phyloP scores from a whole-genome alignment of 2,888 invertebrate species.

The Falcaria lacertinaria region DNA sequence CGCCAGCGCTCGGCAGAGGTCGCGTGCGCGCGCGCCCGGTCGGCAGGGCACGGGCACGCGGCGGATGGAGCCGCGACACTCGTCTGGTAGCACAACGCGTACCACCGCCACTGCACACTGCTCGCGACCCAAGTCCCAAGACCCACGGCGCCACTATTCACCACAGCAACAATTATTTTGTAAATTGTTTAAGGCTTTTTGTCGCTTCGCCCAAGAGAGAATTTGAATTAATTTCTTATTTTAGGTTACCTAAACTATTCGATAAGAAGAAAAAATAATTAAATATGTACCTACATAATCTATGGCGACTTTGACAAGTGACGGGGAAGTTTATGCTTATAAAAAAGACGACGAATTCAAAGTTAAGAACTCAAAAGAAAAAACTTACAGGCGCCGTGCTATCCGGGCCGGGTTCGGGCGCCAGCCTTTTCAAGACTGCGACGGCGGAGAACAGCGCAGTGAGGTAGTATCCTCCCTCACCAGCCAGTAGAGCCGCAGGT shows the following conservation, averaged over 20 bases:
- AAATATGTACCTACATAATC: too few species aligned
- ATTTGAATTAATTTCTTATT: too few species aligned
- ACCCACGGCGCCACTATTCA: conserved; percentile 75
- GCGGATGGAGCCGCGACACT: conserved; percentile 93
- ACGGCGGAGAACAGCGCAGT: conserved; percentile 96
- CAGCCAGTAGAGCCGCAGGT: conserved; percentile 93
- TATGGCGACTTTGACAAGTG: too few species aligned
- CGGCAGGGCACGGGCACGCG: conserved; percentile 95
- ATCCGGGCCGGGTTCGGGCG: conserved; percentile 60
- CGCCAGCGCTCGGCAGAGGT: conserved; percentile 96
- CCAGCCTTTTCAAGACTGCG: conserved; percentile 88
- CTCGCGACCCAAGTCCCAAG: conserved; percentile 45
- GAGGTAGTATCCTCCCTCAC: conserved; percentile 96
- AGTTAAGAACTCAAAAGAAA: too few species aligned
- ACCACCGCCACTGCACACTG: conserved; percentile 80
- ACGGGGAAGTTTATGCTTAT: too few species aligned
- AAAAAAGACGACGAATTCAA: too few species aligned
- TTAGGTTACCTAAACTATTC: too few species aligned
- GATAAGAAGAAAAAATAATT: too few species aligned
- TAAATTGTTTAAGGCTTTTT: too few species aligned
- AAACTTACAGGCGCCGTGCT: conserved; percentile 57
- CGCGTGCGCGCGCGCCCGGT: conserved; percentile 94
- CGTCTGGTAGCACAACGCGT: conserved; percentile 95
- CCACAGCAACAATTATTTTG: background rate
- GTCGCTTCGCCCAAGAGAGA: too few species aligned